Evolutionary conservation across 2,113 vertebrate species (phyloP).

Genomic region (Gnathochromis pfefferi): DNA sequence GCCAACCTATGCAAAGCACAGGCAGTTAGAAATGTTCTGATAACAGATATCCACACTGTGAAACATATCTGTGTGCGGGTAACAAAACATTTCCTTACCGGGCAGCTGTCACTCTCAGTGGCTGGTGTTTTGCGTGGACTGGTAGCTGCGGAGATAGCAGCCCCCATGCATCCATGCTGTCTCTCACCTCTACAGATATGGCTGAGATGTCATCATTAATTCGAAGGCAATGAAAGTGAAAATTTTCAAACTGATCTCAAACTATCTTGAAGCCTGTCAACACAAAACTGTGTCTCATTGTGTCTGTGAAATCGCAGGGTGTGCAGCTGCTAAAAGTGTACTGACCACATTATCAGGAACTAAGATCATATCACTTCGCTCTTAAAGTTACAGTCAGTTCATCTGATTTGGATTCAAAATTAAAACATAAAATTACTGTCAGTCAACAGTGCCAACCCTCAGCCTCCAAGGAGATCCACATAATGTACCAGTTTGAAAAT

Average conservation of each 20-base stretch:
- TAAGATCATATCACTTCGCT: constrained; percentile 3
- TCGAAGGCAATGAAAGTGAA: neutral
- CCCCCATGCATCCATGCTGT: constrained; percentile 51
- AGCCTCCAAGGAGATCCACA: neutral
- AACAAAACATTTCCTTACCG: constrained; percentile 22
- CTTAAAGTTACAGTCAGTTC: constrained; percentile 52
- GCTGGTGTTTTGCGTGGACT: neutral
- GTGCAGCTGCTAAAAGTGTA: neutral
- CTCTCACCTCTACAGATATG: neutral
- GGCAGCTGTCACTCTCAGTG: neutral
- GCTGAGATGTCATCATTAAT: neutral
- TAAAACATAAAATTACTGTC: neutral
- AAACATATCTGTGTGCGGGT: neutral
- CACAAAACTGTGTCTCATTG: neutral
- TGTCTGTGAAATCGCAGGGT: neutral
- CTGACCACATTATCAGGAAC: constrained; percentile 52
- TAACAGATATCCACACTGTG: neutral
- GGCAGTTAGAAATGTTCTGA: neutral
- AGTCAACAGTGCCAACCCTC: neutral
- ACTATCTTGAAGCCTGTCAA: neutral
- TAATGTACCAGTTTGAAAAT: neutral
- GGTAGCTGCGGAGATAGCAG: constrained; percentile 11
- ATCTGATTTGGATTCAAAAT: neutral
- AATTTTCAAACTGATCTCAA: neutral
- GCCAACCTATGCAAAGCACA: neutral